Percentiles rank a stretch among this genome's conserved stretches.
Conservation (phyloP, 2,113 vertebrate species). For the Apodemus sylvaticus region DNA sequence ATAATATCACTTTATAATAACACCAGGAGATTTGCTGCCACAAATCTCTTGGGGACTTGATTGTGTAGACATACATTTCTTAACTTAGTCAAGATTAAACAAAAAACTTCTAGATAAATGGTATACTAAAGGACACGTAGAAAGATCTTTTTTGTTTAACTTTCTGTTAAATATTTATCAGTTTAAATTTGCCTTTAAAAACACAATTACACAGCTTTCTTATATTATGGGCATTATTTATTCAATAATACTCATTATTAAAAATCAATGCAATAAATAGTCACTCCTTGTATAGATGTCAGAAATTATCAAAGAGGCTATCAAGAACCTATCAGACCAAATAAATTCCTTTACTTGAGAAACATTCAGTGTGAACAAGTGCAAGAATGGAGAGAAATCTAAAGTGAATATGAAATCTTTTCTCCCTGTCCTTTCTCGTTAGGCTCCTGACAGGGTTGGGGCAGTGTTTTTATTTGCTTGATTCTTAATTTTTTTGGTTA, state of each 20-base stretch:
- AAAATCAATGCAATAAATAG: not conserved
- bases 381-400: not conserved
- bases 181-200: not conserved
- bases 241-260: not conserved
- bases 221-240: not conserved
- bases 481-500: not conserved
- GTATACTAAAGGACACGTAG: not conserved
- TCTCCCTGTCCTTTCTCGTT: not conserved
- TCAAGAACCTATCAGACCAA: not conserved
- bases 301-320: not conserved
- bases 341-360: not conserved
- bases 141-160: not conserved
- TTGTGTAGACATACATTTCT: not conserved
- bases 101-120: not conserved
- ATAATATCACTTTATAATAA: not conserved
- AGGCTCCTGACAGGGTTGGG: not conserved
- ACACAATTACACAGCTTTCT: not conserved
- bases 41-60: not conserved
- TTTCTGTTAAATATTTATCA: conserved; percentile 23
- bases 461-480: not conserved
- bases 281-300: not conserved
- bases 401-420: not conserved
- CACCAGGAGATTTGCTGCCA: not conserved
- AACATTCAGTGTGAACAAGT: not conserved
- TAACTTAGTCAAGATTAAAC: not conserved